Conservation (phyloP, 2,888 invertebrate species). For the Morpho helenor region DNA sequence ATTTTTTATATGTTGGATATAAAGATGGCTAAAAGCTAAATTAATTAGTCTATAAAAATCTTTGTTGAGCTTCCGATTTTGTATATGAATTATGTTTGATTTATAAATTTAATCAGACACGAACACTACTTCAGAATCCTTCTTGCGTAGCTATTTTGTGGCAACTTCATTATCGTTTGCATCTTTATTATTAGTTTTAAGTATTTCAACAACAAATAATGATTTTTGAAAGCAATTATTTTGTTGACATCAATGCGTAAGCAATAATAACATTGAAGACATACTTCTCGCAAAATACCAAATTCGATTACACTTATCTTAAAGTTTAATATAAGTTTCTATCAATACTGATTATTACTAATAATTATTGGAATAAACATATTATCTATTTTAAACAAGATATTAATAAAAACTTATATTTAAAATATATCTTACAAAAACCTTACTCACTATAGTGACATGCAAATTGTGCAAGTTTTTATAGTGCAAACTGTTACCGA, state of each 20-base stretch:
- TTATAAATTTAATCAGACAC: slow-evolving; percentile 41
- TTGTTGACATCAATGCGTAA: too few relatives aligned
- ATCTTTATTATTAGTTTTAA: slow-evolving; percentile 2
- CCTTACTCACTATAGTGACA: slow-evolving; percentile 2
- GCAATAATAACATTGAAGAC: too few relatives aligned
- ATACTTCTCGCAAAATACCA: too few relatives aligned
- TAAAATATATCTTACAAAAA: background rate
- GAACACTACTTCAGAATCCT: slow-evolving; percentile 27
- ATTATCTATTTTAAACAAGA: background rate
- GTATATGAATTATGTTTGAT: slow-evolving; percentile 39
- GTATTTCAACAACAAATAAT: background rate
- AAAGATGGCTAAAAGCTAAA: slow-evolving; percentile 45
- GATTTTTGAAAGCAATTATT: background rate
- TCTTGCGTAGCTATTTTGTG: slow-evolving; percentile 42
- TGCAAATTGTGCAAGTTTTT: slow-evolving; percentile 18
- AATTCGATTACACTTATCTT: too few relatives aligned
- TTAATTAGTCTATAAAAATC: slow-evolving; percentile 47
- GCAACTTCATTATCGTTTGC: slow-evolving; percentile 40
- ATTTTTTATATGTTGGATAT: slow-evolving; percentile 43
- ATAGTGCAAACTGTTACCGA: background rate
- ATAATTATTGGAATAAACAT: too few relatives aligned
- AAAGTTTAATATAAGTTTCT: too few relatives aligned
- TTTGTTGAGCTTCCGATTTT: slow-evolving; percentile 53
- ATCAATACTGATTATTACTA: too few relatives aligned
- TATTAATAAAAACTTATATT: slow-evolving; percentile 1